Evolutionary conservation across 2,113 vertebrate species (phyloP), one percentile per base, ranked within the genome.

Genomic region (Uria lomvia): DNA sequence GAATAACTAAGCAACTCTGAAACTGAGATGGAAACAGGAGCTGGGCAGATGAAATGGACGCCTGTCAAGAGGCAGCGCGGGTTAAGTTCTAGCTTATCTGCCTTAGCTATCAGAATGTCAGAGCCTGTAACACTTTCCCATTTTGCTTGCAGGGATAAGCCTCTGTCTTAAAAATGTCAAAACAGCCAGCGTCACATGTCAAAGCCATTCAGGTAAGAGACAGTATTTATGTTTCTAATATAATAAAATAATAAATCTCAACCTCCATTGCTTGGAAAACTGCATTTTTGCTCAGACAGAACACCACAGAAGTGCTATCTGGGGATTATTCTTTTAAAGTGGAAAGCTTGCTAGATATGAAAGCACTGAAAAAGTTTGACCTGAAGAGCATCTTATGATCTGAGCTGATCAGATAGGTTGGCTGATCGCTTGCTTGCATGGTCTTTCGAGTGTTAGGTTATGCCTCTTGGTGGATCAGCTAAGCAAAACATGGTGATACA

Each of bases 121-220:
- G 94, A 96, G 90, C 93, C 83, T 95, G 90, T 97, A 94, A 98
- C 97, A 96, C 96, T 96, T 97, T 97, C 97, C 96, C 68, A 60
- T 94, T 97, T 98, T 96, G 96, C 93, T 98, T 98, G 96, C 96
- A 98, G 98, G 97, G 95, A 94, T 97, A 98, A 98, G 93, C 95
- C 94, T 71, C 88, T 95, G 90, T 86, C 20, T 77, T 95, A 97
- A 98, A 97, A 96, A 99, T 99, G 99, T 99, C 99, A 95, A 99
- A 99, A 97, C 98, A 99, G 97, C 99, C 98, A 90, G 98, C 99
- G 13, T 98, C 99, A 97, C 99, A 99, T 98, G 99, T 99, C 92
- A 99, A 98, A 98, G 98, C 99, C 98, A 98, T 99, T 95, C 99
- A 99, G 99, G 99, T 99, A 98, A 99, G 98, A 96, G 70, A 91